Percentiles rank a stretch among this genome's conserved stretches.
phyloP scores from a whole-genome alignment of 2,113 vertebrate species.

The Chaetorhynchus papuensis region DNA sequence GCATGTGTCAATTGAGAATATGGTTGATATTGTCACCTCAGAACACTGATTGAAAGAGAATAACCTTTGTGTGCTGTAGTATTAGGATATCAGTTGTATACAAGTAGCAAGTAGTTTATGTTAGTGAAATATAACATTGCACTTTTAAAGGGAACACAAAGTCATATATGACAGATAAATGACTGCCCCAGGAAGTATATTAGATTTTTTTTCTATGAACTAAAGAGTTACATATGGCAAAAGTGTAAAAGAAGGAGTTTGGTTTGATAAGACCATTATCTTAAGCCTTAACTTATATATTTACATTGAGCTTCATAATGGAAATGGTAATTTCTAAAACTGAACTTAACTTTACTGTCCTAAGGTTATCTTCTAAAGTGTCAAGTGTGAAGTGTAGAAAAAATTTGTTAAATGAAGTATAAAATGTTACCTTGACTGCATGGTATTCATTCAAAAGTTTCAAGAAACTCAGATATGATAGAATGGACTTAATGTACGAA shows the following conservation, averaged over 20 bases:
- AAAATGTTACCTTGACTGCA: background rate
- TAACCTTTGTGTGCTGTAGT: background rate
- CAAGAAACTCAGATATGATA: background rate
- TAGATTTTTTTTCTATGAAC: background rate
- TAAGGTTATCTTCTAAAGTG: background rate
- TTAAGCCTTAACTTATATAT: background rate
- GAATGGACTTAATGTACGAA: background rate
- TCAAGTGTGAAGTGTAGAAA: background rate
- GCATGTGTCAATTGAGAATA: background rate
- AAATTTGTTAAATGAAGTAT: background rate
- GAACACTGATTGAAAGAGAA: background rate
- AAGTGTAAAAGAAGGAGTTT: background rate
- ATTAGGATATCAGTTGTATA: background rate
- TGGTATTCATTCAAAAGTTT: background rate
- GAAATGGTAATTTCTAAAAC: background rate
- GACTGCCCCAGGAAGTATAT: background rate
- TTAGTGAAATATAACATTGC: background rate
- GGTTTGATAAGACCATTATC: background rate
- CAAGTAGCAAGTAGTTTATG: background rate
- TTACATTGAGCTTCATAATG: background rate
- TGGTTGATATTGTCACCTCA: background rate
- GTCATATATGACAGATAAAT: background rate
- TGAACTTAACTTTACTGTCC: background rate
- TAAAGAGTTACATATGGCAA: background rate
- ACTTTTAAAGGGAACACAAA: background rate